These are phyloP conservation scores for Ecliptopera silaceata DNA, from an alignment of 2,888 invertebrate species.

Conservation along the genomic window DNA sequence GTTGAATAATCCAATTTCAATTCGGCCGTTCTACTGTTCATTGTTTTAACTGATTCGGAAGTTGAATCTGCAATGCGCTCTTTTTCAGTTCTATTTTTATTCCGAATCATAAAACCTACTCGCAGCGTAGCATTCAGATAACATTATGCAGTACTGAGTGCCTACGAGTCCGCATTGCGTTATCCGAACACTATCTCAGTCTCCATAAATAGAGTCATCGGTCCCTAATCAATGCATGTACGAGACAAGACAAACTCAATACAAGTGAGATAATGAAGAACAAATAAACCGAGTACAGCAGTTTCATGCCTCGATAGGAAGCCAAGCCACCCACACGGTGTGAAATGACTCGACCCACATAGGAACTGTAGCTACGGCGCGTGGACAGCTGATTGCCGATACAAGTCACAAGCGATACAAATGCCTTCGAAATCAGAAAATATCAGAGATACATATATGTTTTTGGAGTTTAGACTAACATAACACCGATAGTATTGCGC, in stretches of 20 bases:
- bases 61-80: slow-evolving; percentile 6
- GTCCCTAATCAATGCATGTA: background rate
- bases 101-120: slow-evolving; percentile 7
- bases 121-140: background rate
- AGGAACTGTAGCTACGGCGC: slow-evolving; percentile 16
- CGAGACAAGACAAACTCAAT: slow-evolving; percentile 1
- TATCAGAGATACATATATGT: no score
- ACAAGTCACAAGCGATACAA: slow-evolving; percentile 20
- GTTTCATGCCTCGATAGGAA: slow-evolving; percentile 26
- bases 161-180: slow-evolving; percentile 6
- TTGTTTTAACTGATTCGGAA: slow-evolving; percentile 3
- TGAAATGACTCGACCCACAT: slow-evolving; percentile 30
- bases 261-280: slow-evolving; percentile 13
- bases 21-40: background rate
- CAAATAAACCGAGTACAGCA: slow-evolving; percentile 4
- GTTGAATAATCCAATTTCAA: slow-evolving; percentile 9
- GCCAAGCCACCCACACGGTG: slow-evolving; percentile 27
- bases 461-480: no score
- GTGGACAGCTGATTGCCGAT: slow-evolving; percentile 25
- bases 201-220: background rate
- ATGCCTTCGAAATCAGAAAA: background rate
- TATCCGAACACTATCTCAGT: background rate
- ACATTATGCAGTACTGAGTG: background rate
- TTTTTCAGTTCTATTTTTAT: background rate
- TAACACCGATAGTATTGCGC: no score